Conservation (phyloP, 2,113 vertebrate species). For the Desmodus rotundus region DNA sequence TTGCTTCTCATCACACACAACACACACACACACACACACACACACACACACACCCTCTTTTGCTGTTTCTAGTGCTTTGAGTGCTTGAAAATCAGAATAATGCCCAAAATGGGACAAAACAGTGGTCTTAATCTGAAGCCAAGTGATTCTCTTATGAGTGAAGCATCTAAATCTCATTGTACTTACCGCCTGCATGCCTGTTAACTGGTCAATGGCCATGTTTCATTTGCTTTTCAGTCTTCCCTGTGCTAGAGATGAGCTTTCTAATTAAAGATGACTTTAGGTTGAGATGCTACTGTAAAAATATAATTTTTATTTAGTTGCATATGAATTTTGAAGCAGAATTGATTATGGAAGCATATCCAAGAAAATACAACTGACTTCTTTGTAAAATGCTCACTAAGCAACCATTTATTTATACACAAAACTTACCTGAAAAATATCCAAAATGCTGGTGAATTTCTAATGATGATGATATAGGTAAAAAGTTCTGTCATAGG, state of each 20-base stretch:
- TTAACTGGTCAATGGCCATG: neutral
- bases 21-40: neutral
- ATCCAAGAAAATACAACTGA: neutral
- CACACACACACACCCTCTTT: neutral
- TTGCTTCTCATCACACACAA: neutral
- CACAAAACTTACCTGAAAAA: neutral
- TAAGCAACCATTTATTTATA: neutral
- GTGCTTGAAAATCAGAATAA: neutral
- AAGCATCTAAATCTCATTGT: neutral
- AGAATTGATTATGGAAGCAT: neutral
- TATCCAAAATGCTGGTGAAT: neutral
- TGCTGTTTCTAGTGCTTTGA: neutral
- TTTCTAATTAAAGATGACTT: neutral
- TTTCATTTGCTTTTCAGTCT: slow-evolving; percentile 8
- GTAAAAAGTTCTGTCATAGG: no score
- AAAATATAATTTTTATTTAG: neutral
- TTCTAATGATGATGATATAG: no score
- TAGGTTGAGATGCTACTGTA: neutral
- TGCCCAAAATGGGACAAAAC: neutral
- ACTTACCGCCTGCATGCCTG: neutral
- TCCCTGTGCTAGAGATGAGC: neutral
- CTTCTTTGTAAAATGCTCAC: neutral
- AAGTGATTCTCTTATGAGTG: neutral
- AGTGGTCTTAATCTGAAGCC: neutral
- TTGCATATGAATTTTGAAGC: neutral